These are phyloP conservation scores for Stegostoma tigrinum DNA, from an alignment of 2,113 vertebrate species.

Conservation along the genomic window DNA sequence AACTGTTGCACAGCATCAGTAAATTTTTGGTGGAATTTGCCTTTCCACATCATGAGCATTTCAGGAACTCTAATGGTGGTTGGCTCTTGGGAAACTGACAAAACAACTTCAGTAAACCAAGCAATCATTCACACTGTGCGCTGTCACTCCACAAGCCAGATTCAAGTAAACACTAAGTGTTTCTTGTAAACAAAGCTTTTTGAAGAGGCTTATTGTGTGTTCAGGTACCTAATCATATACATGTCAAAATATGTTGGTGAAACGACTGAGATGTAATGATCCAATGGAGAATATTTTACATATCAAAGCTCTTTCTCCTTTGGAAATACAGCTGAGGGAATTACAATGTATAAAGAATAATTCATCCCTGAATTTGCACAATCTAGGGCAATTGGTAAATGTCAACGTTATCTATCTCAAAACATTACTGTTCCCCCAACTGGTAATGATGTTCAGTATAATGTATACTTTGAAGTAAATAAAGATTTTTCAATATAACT, in stretches of 20 bases:
- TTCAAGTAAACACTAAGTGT: not conserved
- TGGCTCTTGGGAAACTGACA: not conserved
- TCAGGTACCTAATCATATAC: not conserved
- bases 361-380: not conserved
- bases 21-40: not conserved
- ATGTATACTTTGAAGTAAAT: no score
- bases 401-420: slow-evolving; percentile 21
- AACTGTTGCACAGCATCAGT: not conserved
- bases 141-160: slow-evolving; percentile 1
- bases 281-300: not conserved
- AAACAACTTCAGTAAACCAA: not conserved
- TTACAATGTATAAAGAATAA: not conserved
- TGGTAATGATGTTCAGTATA: not conserved
- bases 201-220: not conserved
- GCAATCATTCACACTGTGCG: not conserved
- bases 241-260: slow-evolving; percentile 17
- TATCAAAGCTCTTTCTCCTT: not conserved
- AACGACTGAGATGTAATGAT: not conserved
- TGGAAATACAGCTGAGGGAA: not conserved
- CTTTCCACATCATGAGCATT: not conserved
- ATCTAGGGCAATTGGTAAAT: not conserved
- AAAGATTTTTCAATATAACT: no score
- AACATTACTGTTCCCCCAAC: not conserved
- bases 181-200: slow-evolving; percentile 9
- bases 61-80: not conserved